Percentiles rank a stretch among this genome's conserved stretches.
phyloP scores from a whole-genome alignment of 2,888 invertebrate genomes.

The Andrena haemorrhoa region DNA sequence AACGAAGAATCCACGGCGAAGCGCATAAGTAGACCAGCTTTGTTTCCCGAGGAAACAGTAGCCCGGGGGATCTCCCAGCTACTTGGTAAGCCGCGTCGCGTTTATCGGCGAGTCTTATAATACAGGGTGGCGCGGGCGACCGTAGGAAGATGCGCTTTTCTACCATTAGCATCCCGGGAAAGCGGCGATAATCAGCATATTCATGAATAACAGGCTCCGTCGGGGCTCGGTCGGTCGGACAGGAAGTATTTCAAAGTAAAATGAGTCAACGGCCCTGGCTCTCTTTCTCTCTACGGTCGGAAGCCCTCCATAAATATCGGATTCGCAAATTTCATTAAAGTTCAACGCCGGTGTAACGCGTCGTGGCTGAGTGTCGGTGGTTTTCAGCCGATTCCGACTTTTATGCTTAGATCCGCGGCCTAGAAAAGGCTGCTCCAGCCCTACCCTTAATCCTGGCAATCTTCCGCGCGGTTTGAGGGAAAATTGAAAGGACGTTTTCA shows the following conservation, averaged over 20 bases:
- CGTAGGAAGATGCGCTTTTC: slow-evolving; percentile 44
- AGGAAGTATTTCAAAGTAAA: slow-evolving; percentile 75
- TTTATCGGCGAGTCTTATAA: slow-evolving; percentile 53
- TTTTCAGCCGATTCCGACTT: slow-evolving; percentile 56
- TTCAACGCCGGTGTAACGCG: slow-evolving; percentile 26
- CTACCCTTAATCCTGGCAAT: slow-evolving; percentile 63
- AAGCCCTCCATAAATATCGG: slow-evolving; percentile 68
- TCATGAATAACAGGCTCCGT: slow-evolving; percentile 70
- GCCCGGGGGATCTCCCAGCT: neutral
- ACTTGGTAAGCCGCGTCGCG: slow-evolving; percentile 25
- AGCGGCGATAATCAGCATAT: slow-evolving; percentile 76
- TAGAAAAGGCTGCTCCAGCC: slow-evolving; percentile 19
- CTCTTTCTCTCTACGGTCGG: slow-evolving; percentile 19
- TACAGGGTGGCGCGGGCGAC: slow-evolving; percentile 1
- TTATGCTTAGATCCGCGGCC: slow-evolving; percentile 38
- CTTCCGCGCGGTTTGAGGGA: slow-evolving; percentile 58
- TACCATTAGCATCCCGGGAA: slow-evolving; percentile 53
- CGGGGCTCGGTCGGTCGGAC: slow-evolving; percentile 45
- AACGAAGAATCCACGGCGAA: neutral
- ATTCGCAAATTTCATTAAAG: slow-evolving; percentile 70
- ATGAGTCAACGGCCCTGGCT: slow-evolving; percentile 53
- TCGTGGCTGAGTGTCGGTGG: slow-evolving; percentile 31
- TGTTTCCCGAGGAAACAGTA: slow-evolving; percentile 21
- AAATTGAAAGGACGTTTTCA: slow-evolving; percentile 65
- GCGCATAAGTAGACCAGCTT: slow-evolving; percentile 5